phyloP scores from a whole-genome alignment of 2,797 vertebrate genomes.

The Oceanodroma leucorhoa region DNA sequence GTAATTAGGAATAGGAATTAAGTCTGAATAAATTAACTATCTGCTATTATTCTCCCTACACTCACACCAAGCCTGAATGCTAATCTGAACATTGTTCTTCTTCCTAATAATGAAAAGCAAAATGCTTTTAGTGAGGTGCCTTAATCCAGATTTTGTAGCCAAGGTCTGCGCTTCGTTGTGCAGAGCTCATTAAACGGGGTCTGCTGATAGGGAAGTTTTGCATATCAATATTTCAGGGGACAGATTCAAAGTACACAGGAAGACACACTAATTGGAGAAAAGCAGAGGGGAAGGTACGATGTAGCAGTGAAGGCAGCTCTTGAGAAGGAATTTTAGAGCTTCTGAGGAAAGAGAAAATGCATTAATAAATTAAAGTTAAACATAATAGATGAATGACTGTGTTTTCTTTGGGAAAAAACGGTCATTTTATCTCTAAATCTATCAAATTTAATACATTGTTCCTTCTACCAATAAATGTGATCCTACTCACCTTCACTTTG shows the following conservation, averaged over 20 bases:
- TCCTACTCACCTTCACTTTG: background rate
- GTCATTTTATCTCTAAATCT: background rate
- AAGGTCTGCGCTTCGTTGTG: background rate
- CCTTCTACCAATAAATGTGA: background rate
- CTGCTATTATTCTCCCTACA: background rate
- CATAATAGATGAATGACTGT: background rate
- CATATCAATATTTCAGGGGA: background rate
- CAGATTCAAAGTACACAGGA: background rate
- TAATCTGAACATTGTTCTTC: background rate
- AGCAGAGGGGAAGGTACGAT: background rate
- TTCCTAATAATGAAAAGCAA: background rate
- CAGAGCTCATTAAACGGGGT: background rate
- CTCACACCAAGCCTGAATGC: background rate
- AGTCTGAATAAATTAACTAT: background rate
- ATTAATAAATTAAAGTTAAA: background rate
- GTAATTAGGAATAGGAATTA: background rate
- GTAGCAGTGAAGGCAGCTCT: background rate
- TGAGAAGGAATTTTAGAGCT: background rate
- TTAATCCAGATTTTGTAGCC: background rate
- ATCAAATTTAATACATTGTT: background rate
- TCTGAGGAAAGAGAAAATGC: background rate
- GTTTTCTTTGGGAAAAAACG: background rate
- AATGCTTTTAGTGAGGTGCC: background rate
- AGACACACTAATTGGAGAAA: background rate
- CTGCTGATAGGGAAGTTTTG: background rate